Base-by-base conservation (phyloP, 2,888 invertebrate species). In the Adela reaumurella region DNA sequence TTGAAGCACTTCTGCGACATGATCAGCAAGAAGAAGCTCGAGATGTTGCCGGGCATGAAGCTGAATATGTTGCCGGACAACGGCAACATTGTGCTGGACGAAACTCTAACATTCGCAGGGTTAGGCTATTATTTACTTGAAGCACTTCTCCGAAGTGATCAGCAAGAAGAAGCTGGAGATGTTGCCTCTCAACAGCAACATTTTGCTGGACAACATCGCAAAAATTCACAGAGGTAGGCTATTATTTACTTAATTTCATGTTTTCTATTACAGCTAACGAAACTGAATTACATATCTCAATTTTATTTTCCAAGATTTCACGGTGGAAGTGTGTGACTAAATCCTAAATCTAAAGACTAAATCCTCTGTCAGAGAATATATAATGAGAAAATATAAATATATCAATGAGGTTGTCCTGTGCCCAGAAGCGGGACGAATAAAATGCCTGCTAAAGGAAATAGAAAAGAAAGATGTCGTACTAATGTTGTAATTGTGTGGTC, bases 31-130 rank as follows among this genome's bases (percentile, higher is more conserved):
- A 88, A 92, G 70, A 95, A 92, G 71, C 81, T 94, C 62, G 94
- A 95, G 80, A 93, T 96, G 85, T 79, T 97, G 59, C 93, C 95
- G 2, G 95, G 94, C 54, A n/a, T n/a, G n/a, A n/a, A n/a, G n/a
- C n/a, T n/a, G n/a, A n/a, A n/a, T n/a, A n/a, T n/a, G n/a, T n/a
- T n/a, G n/a, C 93, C 95, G 2, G 95, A 94, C 54, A 94, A 95
- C 70, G 95, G 94, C 54, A 94, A 94, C 46, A 90, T 96, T 61
- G 92, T 96, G 54, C 83, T 97, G 66, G 96, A 97, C 71, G 92
- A 91, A 91, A 96, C 57, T 91, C 93, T 64, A 88, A 89, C 64
- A 92, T 94, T 70, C 91, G 92, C 71, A 86, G 87, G 73, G 82
- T 83, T 82, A 67, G 49, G 51, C 24, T 24, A 24, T 24, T 24